phyloP scores from a whole-genome alignment of 2,888 invertebrate genomes.

The Hyposoter dolosus region DNA sequence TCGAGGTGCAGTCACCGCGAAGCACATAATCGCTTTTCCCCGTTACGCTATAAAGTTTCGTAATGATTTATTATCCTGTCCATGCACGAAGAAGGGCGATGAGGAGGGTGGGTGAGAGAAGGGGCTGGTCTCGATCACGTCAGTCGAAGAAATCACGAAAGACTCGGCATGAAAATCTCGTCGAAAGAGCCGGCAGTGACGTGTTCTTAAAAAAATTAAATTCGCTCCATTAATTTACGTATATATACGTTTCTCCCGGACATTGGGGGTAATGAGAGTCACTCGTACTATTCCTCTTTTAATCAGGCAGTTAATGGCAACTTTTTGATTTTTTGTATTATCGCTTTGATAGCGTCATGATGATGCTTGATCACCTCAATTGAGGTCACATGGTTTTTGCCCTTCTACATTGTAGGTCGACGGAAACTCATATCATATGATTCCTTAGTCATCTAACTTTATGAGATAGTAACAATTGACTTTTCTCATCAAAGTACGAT shows the following conservation, averaged over 20 bases:
- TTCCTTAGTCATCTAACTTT: not conserved
- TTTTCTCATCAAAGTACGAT: not conserved
- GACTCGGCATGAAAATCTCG: conserved; percentile 35
- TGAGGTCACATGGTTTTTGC: conserved; percentile 9
- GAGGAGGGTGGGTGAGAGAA: not conserved
- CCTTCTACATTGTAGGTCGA: conserved; percentile 9
- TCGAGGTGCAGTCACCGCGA: conserved; percentile 57
- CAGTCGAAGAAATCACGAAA: conserved; percentile 38
- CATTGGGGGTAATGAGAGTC: conserved; percentile 5
- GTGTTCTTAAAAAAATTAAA: not conserved
- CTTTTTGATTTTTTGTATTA: not conserved
- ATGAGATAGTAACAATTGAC: not conserved
- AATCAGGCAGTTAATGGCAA: not conserved
- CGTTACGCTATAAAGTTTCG: conserved; percentile 70
- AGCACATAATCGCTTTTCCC: conserved; percentile 69
- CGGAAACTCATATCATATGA: not conserved
- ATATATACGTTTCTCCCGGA: not conserved
- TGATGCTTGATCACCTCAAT: conserved; percentile 1
- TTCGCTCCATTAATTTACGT: conserved; percentile 13
- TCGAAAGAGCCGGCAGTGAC: not conserved
- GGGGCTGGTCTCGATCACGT: conserved; percentile 29
- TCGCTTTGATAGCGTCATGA: not conserved
- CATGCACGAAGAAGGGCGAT: not conserved
- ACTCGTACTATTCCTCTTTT: conserved; percentile 5
- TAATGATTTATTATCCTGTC: conserved; percentile 72